These are phyloP conservation scores for Linyphia triangularis DNA, from an alignment of 2,888 invertebrate genomes.

Conservation along the genomic window DNA sequence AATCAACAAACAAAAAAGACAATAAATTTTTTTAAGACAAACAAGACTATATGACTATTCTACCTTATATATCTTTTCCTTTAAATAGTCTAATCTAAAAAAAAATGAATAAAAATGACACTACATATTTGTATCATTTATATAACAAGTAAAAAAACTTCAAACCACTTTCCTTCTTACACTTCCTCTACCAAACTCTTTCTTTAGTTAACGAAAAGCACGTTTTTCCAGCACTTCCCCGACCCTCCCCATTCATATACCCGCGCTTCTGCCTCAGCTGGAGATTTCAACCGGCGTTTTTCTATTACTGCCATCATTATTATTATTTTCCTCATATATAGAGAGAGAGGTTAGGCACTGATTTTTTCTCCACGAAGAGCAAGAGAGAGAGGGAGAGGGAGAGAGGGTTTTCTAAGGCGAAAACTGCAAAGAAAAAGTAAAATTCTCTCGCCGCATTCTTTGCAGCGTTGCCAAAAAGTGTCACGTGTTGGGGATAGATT, in stretches of 20 bases:
- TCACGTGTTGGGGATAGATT: conserved; percentile 63
- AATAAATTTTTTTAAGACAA: no score
- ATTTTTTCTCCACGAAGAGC: conserved; percentile 1
- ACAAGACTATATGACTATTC: no score
- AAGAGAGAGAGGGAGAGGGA: background rate
- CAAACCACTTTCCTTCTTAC: background rate
- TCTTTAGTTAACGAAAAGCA: conserved; percentile 19
- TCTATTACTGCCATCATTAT: conserved; percentile 38
- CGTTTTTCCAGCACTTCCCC: conserved; percentile 7
- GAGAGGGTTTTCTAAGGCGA: conserved; percentile 2
- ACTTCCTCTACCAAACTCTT: background rate
- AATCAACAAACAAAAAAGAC: no score
- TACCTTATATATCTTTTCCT: no score
- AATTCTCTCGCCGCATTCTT: conserved; percentile 39
- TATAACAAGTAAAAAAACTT: background rate
- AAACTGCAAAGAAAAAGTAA: conserved; percentile 5
- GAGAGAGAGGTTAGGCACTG: conserved; percentile 45
- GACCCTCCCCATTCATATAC: background rate
- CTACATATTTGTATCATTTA: no score
- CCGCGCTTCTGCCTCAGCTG: background rate
- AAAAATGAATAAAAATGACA: no score
- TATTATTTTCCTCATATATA: conserved; percentile 48
- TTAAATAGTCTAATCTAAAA: no score
- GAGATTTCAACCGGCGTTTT: conserved; percentile 22
- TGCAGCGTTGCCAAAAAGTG: conserved; percentile 61